These are phyloP conservation scores for Bryconaethiops microstoma DNA, from an alignment of 2,797 vertebrate genomes.

Conservation along the genomic window DNA sequence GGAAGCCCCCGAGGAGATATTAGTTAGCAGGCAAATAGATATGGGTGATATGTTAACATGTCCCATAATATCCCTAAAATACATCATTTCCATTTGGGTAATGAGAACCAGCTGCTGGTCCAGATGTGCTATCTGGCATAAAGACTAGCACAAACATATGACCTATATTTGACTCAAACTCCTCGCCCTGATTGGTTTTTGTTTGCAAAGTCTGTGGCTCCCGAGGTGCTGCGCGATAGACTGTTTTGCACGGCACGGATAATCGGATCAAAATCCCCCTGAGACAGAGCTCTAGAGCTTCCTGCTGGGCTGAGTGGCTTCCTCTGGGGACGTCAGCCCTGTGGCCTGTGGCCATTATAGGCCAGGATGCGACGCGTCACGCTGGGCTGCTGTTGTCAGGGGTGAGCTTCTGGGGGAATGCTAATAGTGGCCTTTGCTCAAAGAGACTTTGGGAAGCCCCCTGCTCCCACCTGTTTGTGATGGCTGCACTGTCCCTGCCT, in stretches of 20 bases:
- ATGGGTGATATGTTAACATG: slow-evolving; percentile 50
- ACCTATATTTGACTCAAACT: slow-evolving; percentile 39
- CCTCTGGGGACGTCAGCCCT: slow-evolving; percentile 23
- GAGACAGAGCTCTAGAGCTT: slow-evolving; percentile 8
- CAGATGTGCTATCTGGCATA: slow-evolving; percentile 55
- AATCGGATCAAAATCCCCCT: slow-evolving; percentile 38
- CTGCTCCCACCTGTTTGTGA: slow-evolving; percentile 41
- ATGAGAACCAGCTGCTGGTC: slow-evolving; percentile 59
- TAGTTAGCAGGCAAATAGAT: slow-evolving; percentile 35
- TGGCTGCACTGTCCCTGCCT: slow-evolving; percentile 44
- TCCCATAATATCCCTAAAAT: slow-evolving; percentile 52
- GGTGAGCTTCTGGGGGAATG: slow-evolving; percentile 48
- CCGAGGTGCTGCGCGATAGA: slow-evolving; percentile 14
- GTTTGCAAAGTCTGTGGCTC: background rate
- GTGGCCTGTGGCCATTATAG: slow-evolving; percentile 33
- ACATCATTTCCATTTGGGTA: slow-evolving; percentile 50
- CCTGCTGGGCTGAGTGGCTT: slow-evolving; percentile 29
- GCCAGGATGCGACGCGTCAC: slow-evolving; percentile 26
- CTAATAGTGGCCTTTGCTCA: slow-evolving; percentile 54
- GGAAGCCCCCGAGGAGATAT: slow-evolving; percentile 34
- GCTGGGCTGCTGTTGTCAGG: slow-evolving; percentile 55
- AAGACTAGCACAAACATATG: slow-evolving; percentile 40
- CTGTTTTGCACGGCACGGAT: slow-evolving; percentile 20
- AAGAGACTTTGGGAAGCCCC: slow-evolving; percentile 42
- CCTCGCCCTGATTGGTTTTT: slow-evolving; percentile 39